Base-by-base conservation (phyloP, 1,140 invertebrate species). In the Sinella curviseta region DNA sequence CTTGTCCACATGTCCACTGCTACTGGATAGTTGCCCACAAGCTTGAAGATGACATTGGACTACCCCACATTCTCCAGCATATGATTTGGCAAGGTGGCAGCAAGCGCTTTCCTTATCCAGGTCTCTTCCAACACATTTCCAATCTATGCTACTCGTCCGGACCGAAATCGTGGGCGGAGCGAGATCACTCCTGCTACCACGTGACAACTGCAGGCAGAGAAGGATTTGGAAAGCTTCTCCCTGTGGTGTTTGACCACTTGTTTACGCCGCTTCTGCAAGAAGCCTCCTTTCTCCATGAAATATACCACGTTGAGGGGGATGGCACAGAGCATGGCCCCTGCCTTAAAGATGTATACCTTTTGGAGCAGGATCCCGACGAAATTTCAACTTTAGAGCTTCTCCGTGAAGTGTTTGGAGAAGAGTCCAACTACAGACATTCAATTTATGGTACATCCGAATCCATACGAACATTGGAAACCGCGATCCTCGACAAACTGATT, bases 211-310 rank as follows among this genome's bases (percentile, higher is more conserved):
- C 94, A 75, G 95, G 95, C 1, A 91, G 90, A 85, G 92, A 93
- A 85, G 95, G 95, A 20, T 96, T 97, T 88, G 86, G 96, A 12
- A 92, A 92, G n/a, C 86, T 97, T 4, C 87, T 98, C 85, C 95
- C 95, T 0, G 93, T 97, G 81, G 97, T 96, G 85, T 85, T 97
- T 31, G 95, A 97, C 86, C 95, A 98, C 85, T 92, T 97, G 83
- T 88, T 98, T 8, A 92, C 92, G 86, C 95, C 96, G 0, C 92
- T 91, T 24, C 89, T 97, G 24, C 57, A 65, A n/a, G 57, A 65
- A 65, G 16, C 57, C 8, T 16, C 26, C 24, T 65, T 65, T 26
- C 16, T 65, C 26, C 57, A 12, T 20, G 8, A 74, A 24, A 33
- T 74, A 12, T 36, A 74, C 31, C 70, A 74, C 24, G 24, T 74